These are phyloP conservation scores for Drosophila orena DNA, from an alignment of 1,140 invertebrate species.

Conservation along the genomic window DNA sequence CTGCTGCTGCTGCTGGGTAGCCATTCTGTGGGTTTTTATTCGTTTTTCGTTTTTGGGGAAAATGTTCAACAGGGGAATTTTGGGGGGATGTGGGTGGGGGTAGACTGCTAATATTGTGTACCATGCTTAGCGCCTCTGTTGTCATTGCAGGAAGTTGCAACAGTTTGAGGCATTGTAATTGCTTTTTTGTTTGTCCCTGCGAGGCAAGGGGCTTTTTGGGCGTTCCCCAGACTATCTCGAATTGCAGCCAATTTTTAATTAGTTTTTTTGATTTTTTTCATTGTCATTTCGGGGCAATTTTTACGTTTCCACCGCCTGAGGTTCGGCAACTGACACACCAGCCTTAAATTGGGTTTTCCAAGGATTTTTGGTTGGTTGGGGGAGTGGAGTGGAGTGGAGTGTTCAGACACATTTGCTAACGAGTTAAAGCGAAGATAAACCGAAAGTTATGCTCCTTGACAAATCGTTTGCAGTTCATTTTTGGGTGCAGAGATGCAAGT, in stretches of 20 bases:
- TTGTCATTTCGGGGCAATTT: slow-evolving; percentile 44
- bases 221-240: slow-evolving; percentile 26
- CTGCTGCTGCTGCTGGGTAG: slow-evolving; percentile 3
- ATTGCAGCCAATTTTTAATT: slow-evolving; percentile 77
- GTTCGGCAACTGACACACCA: slow-evolving; percentile 73
- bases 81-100: not conserved
- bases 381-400: not conserved
- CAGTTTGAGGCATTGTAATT: slow-evolving; percentile 81
- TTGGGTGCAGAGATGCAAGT: not conserved
- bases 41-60: slow-evolving; percentile 12
- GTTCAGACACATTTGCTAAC: slow-evolving; percentile 54
- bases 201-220: slow-evolving; percentile 16
- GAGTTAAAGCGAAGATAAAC: slow-evolving; percentile 58
- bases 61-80: slow-evolving; percentile 44
- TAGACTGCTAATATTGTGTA: slow-evolving; percentile 72
- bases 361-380: slow-evolving; percentile 1
- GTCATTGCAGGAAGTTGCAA: slow-evolving; percentile 81
- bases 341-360: slow-evolving; percentile 60
- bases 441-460: slow-evolving; percentile 66
- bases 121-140: slow-evolving; percentile 76
- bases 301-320: slow-evolving; percentile 45
- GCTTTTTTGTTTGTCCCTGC: slow-evolving; percentile 78
- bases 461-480: slow-evolving; percentile 47
- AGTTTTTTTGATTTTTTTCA: slow-evolving; percentile 71
- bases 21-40: slow-evolving; percentile 10